These are phyloP conservation scores for Cotesia congregata DNA, from an alignment of 2,888 invertebrate genomes.

Conservation along the genomic window DNA sequence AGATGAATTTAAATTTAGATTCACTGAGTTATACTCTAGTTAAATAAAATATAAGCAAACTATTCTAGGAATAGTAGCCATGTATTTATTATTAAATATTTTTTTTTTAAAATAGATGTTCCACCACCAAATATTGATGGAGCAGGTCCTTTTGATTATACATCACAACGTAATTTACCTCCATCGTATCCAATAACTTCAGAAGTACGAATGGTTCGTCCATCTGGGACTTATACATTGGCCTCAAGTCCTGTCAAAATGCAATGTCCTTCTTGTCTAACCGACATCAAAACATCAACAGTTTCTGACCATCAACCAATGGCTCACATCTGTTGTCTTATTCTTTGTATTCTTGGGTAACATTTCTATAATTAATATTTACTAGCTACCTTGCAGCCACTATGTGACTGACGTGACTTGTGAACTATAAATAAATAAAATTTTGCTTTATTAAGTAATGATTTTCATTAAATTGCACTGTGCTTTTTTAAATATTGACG, in stretches of 20 bases:
- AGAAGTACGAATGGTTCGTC: slow-evolving; percentile 60
- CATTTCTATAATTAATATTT: slow-evolving; percentile 30
- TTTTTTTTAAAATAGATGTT: slow-evolving; percentile 10
- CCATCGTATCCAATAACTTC: slow-evolving; percentile 49
- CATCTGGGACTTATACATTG: slow-evolving; percentile 58
- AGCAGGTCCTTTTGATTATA: slow-evolving; percentile 42
- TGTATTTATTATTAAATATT: too few species aligned
- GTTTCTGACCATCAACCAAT: slow-evolving; percentile 69
- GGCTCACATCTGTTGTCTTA: slow-evolving; percentile 70
- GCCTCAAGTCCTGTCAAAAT: slow-evolving; percentile 66
- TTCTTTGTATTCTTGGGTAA: slow-evolving; percentile 67
- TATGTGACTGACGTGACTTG: too few species aligned
- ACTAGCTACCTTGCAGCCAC: too few species aligned
- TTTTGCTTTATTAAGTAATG: too few species aligned
- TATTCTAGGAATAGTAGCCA: too few species aligned
- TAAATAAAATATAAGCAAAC: too few species aligned
- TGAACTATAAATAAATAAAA: not conserved
- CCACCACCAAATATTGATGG: slow-evolving; percentile 44
- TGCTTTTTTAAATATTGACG: too few species aligned
- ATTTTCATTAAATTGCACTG: too few species aligned
- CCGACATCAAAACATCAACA: slow-evolving; percentile 71
- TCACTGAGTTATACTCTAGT: too few species aligned
- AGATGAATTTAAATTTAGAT: too few species aligned
- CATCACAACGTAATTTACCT: slow-evolving; percentile 43
- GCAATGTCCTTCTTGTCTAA: slow-evolving; percentile 69